Conservation (phyloP, 2,113 vertebrate species). For the Ivindomyrus marchei region DNA sequence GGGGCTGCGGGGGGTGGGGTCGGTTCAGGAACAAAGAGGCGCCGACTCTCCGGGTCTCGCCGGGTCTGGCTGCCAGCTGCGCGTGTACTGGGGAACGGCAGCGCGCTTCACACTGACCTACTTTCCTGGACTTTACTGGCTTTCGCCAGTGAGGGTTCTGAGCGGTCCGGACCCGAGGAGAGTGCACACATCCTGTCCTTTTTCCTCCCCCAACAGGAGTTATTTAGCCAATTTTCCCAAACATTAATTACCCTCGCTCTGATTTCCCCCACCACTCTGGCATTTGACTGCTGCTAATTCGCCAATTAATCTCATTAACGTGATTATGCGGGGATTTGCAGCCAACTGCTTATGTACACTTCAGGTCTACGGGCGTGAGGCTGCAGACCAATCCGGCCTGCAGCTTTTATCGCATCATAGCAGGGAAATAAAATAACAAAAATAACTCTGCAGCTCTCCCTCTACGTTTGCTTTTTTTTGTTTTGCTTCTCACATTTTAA, state of each 20-base stretch:
- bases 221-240: conserved; percentile 35
- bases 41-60: background rate
- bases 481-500: background rate
- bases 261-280: conserved; percentile 66
- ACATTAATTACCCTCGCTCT: conserved; percentile 72
- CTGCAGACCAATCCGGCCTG: conserved; percentile 36
- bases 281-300: conserved; percentile 81
- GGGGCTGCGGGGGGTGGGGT: background rate
- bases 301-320: conserved; percentile 84
- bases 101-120: conserved; percentile 14
- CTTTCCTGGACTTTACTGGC: conserved; percentile 21
- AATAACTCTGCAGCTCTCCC: background rate
- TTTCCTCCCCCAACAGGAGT: conserved; percentile 9
- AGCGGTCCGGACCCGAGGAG: background rate
- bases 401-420: conserved; percentile 14
- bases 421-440: conserved; percentile 14
- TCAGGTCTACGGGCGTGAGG: conserved; percentile 47
- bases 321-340: conserved; percentile 76
- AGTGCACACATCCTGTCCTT: background rate
- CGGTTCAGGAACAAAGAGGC: conserved; percentile 8
- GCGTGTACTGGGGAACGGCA: background rate
- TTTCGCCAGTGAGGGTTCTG: background rate
- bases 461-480: background rate
- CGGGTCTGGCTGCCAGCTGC: conserved; percentile 10
- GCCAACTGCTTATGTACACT: conserved; percentile 66